A percentile compares a stretch with the other conserved stretches of the same genome.
Evolutionary conservation across 2,888 invertebrate genomes (phyloP).

Genomic region (Caenorhabditis becei): DNA sequence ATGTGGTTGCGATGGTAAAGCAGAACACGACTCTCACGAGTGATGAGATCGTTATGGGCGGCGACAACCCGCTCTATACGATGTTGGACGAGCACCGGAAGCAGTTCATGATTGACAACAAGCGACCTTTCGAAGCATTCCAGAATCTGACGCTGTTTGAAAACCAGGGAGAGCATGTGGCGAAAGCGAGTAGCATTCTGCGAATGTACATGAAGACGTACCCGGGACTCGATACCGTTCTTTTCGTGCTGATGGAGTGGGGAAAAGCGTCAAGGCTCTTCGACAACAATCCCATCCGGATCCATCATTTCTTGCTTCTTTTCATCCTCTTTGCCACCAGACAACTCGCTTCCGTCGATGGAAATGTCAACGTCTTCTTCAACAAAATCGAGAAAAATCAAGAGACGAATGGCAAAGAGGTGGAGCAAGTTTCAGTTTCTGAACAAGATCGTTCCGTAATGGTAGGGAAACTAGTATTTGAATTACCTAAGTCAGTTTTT

Average conservation of each 20-base stretch:
- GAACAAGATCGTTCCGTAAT: slow-evolving; percentile 37
- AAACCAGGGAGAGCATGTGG: slow-evolving; percentile 12
- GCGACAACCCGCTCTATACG: slow-evolving; percentile 47
- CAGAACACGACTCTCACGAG: slow-evolving; percentile 14
- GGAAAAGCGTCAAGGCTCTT: slow-evolving; percentile 41
- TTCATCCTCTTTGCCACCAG: slow-evolving; percentile 60
- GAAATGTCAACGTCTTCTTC: slow-evolving; percentile 39
- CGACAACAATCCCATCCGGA: slow-evolving; percentile 41
- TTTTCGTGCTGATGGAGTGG: slow-evolving; percentile 65
- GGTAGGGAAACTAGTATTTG: slow-evolving; percentile 3
- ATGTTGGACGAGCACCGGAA: slow-evolving; percentile 52
- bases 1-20: slow-evolving; percentile 59
- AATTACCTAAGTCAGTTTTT: not conserved
- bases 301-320: slow-evolving; percentile 55
- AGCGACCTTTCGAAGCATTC: slow-evolving; percentile 25
- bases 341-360: slow-evolving; percentile 53
- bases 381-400: slow-evolving; percentile 31
- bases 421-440: not conserved
- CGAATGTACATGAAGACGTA: slow-evolving; percentile 29
- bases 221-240: slow-evolving; percentile 56
- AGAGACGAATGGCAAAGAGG: not conserved
- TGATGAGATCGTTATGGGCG: slow-evolving; percentile 31
- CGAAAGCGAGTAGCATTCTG: slow-evolving; percentile 31
- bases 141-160: not conserved
- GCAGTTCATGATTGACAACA: slow-evolving; percentile 59